Base-by-base conservation (phyloP, 2,113 vertebrate species). In the Rallus limicola region DNA sequence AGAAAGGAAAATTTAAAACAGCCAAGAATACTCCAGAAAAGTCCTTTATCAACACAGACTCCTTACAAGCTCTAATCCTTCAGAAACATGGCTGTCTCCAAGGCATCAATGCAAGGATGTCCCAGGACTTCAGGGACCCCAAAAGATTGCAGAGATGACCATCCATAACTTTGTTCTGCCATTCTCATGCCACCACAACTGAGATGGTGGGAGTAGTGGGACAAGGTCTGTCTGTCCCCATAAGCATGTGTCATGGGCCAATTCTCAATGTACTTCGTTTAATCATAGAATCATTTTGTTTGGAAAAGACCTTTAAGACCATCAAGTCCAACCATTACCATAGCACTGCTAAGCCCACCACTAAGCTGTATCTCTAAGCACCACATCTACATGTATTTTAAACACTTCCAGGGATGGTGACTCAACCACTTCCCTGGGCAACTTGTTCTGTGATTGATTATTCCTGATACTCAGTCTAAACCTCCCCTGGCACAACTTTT, bases 111-210 rank as follows among this genome's bases (percentile, higher is more conserved):
- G 16, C 13, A 82, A 65, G n/a, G 15, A 36, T 46, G 8, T 33
- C 31, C 59, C 34, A 42, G 40, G n/a, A 23, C 33, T 90, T 78
- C 69, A 69, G 60, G 23, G 46, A 62, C 50, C 5, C n/a, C 7
- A 12, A 40, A 21, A 24, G 11, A 55, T 12, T 48, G 28, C 59
- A 91, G 67, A 88, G 46, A 40, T 63, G 44, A 46, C 52, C 36
- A 88, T 21, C 40, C 24, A 72, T 24, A 6, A 23, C 58, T 67
- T 44, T 31, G 4, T 29, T 79, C 10, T 77, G 68, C 18, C 63
- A 13, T 7, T 25, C 14, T 19, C 3, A 6, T 8, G 56, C 36
- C 36, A 82, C 31, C 25, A 18, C 0, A 0, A 19, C 31, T 44
- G 78, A 42, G 28, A 14, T 33, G 42, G 63, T 19, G 56, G 76